phyloP scores from a whole-genome alignment of 2,113 vertebrate genomes.

The Corythornis madagascariensis region DNA sequence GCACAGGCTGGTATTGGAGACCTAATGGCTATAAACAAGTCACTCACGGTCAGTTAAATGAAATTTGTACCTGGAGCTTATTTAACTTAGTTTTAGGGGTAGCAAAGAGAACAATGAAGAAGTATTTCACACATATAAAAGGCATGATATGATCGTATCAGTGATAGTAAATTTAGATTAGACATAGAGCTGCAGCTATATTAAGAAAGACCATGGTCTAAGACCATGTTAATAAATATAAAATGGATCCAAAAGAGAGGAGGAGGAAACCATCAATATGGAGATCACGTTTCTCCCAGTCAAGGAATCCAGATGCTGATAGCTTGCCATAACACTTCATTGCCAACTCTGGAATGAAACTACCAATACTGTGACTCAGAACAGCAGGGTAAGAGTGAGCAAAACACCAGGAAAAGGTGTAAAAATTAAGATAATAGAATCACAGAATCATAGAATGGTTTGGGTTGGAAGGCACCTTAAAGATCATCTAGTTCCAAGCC shows the following conservation, averaged over 20 bases:
- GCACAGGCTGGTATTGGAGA: background rate
- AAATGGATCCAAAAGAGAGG: background rate
- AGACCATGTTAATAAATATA: background rate
- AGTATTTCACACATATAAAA: background rate
- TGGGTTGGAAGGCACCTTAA: background rate
- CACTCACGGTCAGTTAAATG: background rate
- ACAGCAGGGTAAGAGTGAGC: background rate
- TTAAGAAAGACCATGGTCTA: background rate
- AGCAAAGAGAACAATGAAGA: background rate
- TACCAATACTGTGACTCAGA: background rate
- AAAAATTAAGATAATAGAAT: background rate
- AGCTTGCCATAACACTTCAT: rapidly evolving
- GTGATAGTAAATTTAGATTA: background rate
- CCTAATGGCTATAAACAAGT: background rate
- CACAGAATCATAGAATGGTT: background rate
- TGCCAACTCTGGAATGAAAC: background rate
- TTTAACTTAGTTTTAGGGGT: background rate
- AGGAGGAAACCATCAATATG: background rate
- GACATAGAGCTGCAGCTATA: background rate
- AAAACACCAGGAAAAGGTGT: background rate
- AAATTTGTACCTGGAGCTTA: background rate
- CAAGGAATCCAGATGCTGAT: background rate
- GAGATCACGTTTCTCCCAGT: background rate
- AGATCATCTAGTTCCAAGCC: background rate
- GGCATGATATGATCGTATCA: too few relatives aligned